These are phyloP conservation scores for Alouatta palliata DNA, from an alignment of 2,113 vertebrate species.

Conservation along the genomic window DNA sequence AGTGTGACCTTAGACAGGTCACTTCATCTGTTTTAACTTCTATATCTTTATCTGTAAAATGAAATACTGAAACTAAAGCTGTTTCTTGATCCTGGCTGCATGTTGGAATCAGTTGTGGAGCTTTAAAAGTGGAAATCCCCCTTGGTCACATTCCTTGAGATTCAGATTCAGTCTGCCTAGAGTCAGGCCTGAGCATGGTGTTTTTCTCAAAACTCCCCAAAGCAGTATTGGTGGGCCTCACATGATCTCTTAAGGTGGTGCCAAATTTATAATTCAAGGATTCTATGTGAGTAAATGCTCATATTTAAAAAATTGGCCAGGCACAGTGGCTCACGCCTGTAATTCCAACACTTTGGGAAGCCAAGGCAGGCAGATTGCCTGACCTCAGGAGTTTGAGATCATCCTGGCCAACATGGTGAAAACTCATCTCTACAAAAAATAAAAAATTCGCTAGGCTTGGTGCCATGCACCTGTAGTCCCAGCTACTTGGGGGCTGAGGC, in stretches of 20 bases:
- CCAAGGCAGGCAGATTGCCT: too few species aligned
- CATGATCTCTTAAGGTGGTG: neutral
- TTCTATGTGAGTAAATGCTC: neutral
- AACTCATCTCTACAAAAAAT: too few species aligned
- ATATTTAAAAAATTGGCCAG: neutral
- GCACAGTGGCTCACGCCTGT: too few species aligned
- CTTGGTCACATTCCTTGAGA: neutral
- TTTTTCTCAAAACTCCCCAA: neutral
- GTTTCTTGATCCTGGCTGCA: neutral
- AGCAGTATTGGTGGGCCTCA: neutral
- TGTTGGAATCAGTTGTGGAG: neutral
- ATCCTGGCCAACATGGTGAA: too few species aligned
- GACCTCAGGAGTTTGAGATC: too few species aligned
- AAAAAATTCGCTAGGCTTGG: too few species aligned
- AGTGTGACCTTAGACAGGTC: neutral
- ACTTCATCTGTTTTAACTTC: neutral
- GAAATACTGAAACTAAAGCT: neutral
- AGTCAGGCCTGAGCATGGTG: neutral
- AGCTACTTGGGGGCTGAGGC: too few species aligned
- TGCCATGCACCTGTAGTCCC: too few species aligned
- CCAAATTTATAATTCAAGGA: neutral
- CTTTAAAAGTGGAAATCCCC: neutral
- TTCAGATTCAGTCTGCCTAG: neutral
- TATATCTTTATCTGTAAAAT: neutral
- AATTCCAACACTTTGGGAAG: too few species aligned